Evolutionary conservation across 2,797 vertebrate genomes (phyloP), one percentile per base, ranked within the genome.

Genomic region (Sebastes kiyomatsui): DNA sequence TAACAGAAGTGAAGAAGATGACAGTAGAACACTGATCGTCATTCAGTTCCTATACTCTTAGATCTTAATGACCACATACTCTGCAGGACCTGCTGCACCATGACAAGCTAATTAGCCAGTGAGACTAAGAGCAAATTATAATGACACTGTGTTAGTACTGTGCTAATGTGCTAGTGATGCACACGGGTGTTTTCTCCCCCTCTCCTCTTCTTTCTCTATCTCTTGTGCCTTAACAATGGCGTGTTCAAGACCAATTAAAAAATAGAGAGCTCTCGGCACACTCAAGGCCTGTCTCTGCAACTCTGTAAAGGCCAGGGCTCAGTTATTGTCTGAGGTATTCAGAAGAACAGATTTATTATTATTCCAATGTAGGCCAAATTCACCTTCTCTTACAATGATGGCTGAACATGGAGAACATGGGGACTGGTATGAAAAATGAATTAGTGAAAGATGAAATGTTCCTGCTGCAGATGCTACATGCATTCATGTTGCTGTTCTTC

Each of bases 231-330:
- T 86, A 93, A 95, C 93, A 93, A 90, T 91, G 85, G 60, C 38
- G 18, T 79, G 87, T 89, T 91, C 84, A 72, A 84, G 89, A 93
- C 91, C 94, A 96, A 95, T 96, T 96, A 96, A 94, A 94, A 95
- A 95, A 91, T 84, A 80, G 86, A 94, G 82, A 82, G 82, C 85
- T 92, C 92, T 92, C 85, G 4, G 79, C 84, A 61, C 87, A 90
- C 91, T 86, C 84, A 80, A 87, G 92, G 89, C 89, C 88, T 14
- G 88, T 84, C 88, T 80, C 84, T 79, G 88, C 88, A 67, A 81
- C 87, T 93, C 91, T 55, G 75, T 82, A 93, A 95, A 95, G 94
- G 93, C 92, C 92, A 92, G 82, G 62, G 82, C 88, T 87, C 72
- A 35, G 75, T 75, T 90, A 90, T 90, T 87, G 93, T 94, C 91